Evolutionary conservation across 2,888 invertebrate genomes (phyloP), one percentile per base, ranked within the genome.

Genomic region (Nomada goodeniana): DNA sequence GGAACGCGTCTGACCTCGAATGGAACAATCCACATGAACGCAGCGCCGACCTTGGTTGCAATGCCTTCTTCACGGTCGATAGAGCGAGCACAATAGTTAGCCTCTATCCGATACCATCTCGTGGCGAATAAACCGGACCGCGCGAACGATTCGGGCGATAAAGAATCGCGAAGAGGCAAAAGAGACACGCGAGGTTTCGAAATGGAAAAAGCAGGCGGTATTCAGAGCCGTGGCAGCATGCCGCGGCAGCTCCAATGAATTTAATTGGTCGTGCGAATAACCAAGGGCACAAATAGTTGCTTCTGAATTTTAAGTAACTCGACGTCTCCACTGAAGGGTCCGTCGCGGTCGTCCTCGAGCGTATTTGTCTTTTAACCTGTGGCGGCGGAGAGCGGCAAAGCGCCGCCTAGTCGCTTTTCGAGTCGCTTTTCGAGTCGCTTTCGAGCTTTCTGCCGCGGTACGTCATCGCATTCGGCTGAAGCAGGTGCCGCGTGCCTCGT

Each of bases 331-430:
- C 20, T 53, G 26, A 20, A 53, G 68, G 50, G 76, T 69, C 76
- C 29, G 63, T 69, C 72, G 82, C 53, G 76, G 59, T 82, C 29
- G 76, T 69, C 59, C 82, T 76, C 72, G 44, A 76, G 82, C 76
- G 55, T 82, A 65, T 82, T 82, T 82, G 82, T 82, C 76, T 82
- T 82, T 63, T 64, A 59, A 47, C 76, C 72, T 61, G 82, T 55
- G 44, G 72, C 53, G 20, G 50, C 1, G 57, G 67, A 64, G 59
- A 29, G 65, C 20, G 64, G n/a, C 18, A 63, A 82, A 76, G 67
- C 67, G 75, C 55, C 29, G 60, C 47, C 64, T 60, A 80, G 74
- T 64, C 59, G 64, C 20, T 57, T 67, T 69, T 80, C 70, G 65
- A 80, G 65, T 64, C 59, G 64, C 20, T 57, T 67, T 69, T 80